Evolutionary conservation across 2,888 invertebrate genomes (phyloP), one percentile per base, ranked within the genome.

Genomic region (Apamea monoglypha): DNA sequence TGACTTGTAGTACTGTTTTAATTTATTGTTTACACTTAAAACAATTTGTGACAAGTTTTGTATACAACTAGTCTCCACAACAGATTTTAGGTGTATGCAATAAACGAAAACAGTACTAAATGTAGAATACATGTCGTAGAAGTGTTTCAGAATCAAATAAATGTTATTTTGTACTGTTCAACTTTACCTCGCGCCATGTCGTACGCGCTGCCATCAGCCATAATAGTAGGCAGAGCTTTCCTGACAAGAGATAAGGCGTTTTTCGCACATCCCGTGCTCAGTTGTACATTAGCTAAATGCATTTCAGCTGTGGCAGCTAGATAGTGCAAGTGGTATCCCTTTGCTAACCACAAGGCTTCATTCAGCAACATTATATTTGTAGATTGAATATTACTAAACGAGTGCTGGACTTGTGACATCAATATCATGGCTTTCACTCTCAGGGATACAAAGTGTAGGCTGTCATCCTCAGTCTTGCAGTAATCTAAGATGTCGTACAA

Each of bases 121-220:
- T 36, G 18, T 32, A 70, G 16, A 56, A n/a, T 10, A 70, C n/a
- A 70, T 36, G 36, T 56, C 25, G 18, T 36, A 70, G 2, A 61
- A 21, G n/a, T 36, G 36, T 61, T 70, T 32, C 36, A 61, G 59
- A 36, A 36, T n/a, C 36, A 70, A 71, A 36, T 56, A 18, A 36
- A 36, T 59, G 71, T 36, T 36, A n/a, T 59, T 36, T 36, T 53
- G 8, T 63, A 61, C 21, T 64, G 68, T 72, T 68, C 12, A 71
- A 78, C 66, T 40, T 88, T 91, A 97, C 97, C 98, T 95, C 98
- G 97, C 2, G 98, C 99, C 91, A 98, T 97, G 93, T 99, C 99
- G 90, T 98, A 98, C 40, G 98, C 97, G 29, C 98, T 98, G 2
- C 99, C 99, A 91, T 99, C 98, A 1, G 98, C 98, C 93, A 99